These are phyloP conservation scores for Epinephelus coioides DNA, from an alignment of 2,797 vertebrate genomes.

Conservation along the genomic window DNA sequence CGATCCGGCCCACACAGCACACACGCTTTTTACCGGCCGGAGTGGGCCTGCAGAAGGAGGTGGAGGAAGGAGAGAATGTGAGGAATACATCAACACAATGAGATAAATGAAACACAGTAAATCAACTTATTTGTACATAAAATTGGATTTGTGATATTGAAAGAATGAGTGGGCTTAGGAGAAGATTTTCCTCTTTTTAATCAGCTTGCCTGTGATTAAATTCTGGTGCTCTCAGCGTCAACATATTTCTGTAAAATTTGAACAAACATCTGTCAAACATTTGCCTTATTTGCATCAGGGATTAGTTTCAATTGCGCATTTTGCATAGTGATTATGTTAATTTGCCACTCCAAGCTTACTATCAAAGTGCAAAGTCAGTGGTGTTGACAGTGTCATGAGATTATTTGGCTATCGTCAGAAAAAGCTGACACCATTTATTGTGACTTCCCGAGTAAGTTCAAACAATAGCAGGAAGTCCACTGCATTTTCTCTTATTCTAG, in stretches of 20 bases:
- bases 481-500: constrained; percentile 70
- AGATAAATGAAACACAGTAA: constrained; percentile 48
- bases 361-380: constrained; percentile 50
- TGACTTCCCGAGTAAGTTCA: constrained; percentile 65
- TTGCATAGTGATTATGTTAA: constrained; percentile 40
- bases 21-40: constrained; percentile 62
- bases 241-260: constrained; percentile 30
- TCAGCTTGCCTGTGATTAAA: constrained; percentile 53
- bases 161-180: constrained; percentile 35
- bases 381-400: constrained; percentile 45
- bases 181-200: constrained; percentile 42
- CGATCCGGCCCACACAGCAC: constrained; percentile 75
- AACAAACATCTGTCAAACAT: constrained; percentile 43
- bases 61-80: constrained; percentile 47
- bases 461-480: constrained; percentile 82
- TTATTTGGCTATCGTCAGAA: constrained; percentile 56
- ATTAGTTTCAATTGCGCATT: constrained; percentile 36
- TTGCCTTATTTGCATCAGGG: constrained; percentile 21
- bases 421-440: constrained; percentile 72
- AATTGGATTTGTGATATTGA: constrained; percentile 61
- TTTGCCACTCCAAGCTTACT: constrained; percentile 25
- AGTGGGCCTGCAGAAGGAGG: constrained; percentile 67
- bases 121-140: constrained; percentile 56
- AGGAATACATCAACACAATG: constrained; percentile 54
- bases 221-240: constrained; percentile 22